These are phyloP conservation scores for Panthera leo DNA, from an alignment of 2,113 vertebrate genomes.

Conservation along the genomic window DNA sequence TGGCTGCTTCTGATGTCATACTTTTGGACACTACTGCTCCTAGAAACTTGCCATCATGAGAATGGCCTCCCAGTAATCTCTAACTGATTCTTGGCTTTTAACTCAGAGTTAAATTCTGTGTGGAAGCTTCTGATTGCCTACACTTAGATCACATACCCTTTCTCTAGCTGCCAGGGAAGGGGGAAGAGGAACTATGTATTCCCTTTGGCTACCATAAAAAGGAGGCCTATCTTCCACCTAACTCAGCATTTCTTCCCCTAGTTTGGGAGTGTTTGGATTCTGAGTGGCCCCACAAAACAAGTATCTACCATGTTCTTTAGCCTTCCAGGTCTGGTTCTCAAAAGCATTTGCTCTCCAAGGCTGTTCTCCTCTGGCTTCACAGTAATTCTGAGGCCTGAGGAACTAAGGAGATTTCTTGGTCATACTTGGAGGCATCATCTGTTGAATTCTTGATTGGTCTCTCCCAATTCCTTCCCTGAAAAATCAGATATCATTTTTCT, in stretches of 20 bases:
- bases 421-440: not conserved
- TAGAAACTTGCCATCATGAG: not conserved
- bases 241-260: not conserved
- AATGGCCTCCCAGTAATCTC: not conserved
- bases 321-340: not conserved
- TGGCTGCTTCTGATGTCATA: not conserved
- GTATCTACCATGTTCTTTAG: not conserved
- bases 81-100: not conserved
- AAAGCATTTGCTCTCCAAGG: not conserved
- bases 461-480: not conserved
- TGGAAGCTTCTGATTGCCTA: not conserved
- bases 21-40: not conserved
- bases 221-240: not conserved
- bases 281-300: not conserved
- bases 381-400: not conserved
- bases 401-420: not conserved
- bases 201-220: not conserved
- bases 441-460: not conserved
- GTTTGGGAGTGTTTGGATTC: not conserved
- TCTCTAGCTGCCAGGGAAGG: not conserved
- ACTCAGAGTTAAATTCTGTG: not conserved
- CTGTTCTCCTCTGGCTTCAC: not conserved
- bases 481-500: not conserved
- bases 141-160: not conserved
- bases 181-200: not conserved